These are phyloP conservation scores for Malacosoma neustria DNA, from an alignment of 2,888 invertebrate genomes.

Conservation along the genomic window DNA sequence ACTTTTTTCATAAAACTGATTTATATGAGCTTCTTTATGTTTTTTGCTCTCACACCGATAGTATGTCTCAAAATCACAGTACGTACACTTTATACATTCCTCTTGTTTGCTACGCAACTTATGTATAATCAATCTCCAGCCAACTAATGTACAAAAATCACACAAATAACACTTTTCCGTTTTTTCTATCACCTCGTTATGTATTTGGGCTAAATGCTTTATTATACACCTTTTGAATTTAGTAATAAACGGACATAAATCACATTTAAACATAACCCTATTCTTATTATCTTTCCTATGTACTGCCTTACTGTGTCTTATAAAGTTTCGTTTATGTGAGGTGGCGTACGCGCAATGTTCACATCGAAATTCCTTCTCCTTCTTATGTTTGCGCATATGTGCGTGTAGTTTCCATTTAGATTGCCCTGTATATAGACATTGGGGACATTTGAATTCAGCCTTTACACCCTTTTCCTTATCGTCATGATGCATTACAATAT, in stretches of 20 bases:
- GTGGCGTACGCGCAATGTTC: constrained; percentile 4
- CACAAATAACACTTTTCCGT: constrained; percentile 41
- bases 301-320: constrained; percentile 4
- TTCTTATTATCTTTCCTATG: too few relatives aligned
- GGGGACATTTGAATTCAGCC: constrained; percentile 11
- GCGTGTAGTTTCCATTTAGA: constrained; percentile 28
- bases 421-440: constrained; percentile 16
- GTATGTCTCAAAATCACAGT: constrained; percentile 34
- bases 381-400: constrained; percentile 32
- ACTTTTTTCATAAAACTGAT: constrained; percentile 9
- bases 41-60: constrained; percentile 41
- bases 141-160: constrained; percentile 37
- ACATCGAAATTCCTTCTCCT: constrained; percentile 15
- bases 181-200: constrained; percentile 20
- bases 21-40: constrained; percentile 28
- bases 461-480: constrained; percentile 11
- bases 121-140: constrained; percentile 44
- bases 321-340: constrained; percentile 1
- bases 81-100: constrained; percentile 24
- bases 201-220: constrained; percentile 20
- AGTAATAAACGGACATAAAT: constrained; percentile 21
- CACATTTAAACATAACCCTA: constrained; percentile 24
- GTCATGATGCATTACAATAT: constrained; percentile 31
- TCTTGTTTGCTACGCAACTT: constrained; percentile 33
- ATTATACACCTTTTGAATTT: constrained; percentile 20